Evolutionary conservation across 2,888 invertebrate species (phyloP).

Genomic region (Muschampia plurimacula): DNA sequence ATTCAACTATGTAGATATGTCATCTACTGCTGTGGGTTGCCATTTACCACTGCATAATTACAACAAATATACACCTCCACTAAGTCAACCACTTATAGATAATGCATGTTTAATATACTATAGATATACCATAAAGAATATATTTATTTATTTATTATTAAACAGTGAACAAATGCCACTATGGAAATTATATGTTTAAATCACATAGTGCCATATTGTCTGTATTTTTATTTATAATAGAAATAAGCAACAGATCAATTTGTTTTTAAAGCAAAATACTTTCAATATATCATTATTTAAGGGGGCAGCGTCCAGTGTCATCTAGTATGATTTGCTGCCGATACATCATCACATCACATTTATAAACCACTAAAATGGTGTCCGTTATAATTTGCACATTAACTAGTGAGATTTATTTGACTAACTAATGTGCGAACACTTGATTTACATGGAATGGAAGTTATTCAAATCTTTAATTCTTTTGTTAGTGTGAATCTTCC

Average conservation of each 20-base stretch:
- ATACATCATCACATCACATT: background rate
- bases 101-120: conserved; percentile 37
- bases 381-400: background rate
- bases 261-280: conserved; percentile 5
- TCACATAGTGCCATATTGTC: conserved; percentile 76
- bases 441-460: conserved; percentile 10
- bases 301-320: background rate
- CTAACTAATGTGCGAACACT: conserved; percentile 1
- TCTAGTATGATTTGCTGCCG: background rate
- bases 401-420: conserved; percentile 9
- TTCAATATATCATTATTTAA: background rate
- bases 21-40: background rate
- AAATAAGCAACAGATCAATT: conserved; percentile 15
- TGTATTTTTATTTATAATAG: conserved; percentile 41
- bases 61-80: conserved; percentile 38
- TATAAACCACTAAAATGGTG: background rate
- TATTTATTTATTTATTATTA: conserved; percentile 45
- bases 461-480: background rate
- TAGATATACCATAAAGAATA: conserved; percentile 43
- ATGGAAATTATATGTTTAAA: conserved; percentile 80
- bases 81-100: conserved; percentile 38
- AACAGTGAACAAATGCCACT: conserved; percentile 60
- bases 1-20: background rate
- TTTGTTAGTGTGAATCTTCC: background rate
- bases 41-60: conserved; percentile 21